Percentiles rank a stretch among this genome's conserved stretches.
Evolutionary conservation across 2,113 vertebrate genomes (phyloP).

Genomic region (Alectura lathami): DNA sequence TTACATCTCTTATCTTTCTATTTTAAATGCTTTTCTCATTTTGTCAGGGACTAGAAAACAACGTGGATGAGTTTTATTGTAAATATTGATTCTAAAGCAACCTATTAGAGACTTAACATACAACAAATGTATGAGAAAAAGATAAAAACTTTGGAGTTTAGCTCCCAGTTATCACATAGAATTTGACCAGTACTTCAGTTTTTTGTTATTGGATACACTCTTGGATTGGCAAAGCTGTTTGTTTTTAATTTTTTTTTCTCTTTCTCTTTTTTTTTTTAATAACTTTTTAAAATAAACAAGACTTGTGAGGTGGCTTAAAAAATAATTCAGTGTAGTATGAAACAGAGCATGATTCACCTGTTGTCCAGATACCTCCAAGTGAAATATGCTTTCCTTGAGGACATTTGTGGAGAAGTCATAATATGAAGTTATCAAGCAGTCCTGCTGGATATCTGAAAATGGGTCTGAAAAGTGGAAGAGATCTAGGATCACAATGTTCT

Average conservation of each 20-base stretch:
- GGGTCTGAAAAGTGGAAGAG: not conserved
- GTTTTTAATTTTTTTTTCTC: not conserved
- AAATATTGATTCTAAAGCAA: conserved; percentile 36
- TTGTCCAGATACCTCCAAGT: not conserved
- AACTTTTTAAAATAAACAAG: not conserved
- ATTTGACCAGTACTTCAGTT: not conserved
- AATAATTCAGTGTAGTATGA: not conserved
- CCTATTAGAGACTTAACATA: not conserved
- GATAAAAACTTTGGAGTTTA: not conserved
- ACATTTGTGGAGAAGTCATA: not conserved
- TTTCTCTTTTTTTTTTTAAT: not conserved
- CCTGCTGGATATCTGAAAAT: not conserved
- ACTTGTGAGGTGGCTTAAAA: not conserved
- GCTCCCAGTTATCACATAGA: not conserved
- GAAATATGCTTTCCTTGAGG: not conserved
- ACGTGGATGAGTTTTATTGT: not conserved
- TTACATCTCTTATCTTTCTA: not conserved
- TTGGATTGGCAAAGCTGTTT: not conserved
- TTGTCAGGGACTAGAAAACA: not conserved
- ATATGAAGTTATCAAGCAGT: not conserved
- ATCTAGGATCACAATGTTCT: not conserved
- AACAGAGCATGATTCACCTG: not conserved
- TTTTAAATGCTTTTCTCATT: not conserved
- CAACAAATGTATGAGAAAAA: not conserved
- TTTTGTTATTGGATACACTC: not conserved